phyloP scores from a whole-genome alignment of 2,113 vertebrate genomes.

The Oceanodroma tethys region DNA sequence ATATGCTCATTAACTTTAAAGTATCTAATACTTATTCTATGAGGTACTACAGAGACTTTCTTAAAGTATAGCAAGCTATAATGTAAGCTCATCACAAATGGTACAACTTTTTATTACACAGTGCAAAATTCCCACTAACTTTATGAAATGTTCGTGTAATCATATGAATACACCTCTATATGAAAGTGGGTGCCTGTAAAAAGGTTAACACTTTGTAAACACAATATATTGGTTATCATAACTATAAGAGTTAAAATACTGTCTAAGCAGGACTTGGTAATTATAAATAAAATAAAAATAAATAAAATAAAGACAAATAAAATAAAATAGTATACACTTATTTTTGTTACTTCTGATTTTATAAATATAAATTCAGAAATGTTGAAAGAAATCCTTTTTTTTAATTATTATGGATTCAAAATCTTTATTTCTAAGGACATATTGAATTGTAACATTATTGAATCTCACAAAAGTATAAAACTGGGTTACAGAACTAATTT shows the following conservation, averaged over 20 bases:
- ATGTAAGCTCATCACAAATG: not conserved
- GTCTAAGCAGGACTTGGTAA: not conserved
- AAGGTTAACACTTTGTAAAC: not conserved
- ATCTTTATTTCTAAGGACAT: not conserved
- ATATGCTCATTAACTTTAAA: not conserved
- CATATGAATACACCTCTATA: not conserved
- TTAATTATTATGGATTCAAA: no score
- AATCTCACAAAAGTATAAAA: not conserved
- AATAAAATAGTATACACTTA: not conserved
- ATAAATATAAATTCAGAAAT: not conserved
- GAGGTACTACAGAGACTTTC: not conserved
- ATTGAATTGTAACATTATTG: not conserved
- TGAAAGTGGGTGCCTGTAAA: not conserved
- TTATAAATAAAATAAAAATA: not conserved
- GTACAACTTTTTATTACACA: not conserved
- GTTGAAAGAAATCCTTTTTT: not conserved
- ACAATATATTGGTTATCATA: not conserved
- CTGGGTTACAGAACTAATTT: not conserved
- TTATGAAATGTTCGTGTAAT: not conserved
- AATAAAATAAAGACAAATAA: not conserved
- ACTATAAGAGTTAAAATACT: not conserved
- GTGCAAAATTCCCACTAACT: not conserved
- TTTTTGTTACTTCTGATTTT: not conserved
- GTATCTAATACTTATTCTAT: not conserved
- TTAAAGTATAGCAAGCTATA: not conserved